Conservation (phyloP, 2,113 vertebrate genomes). For the Hassar affinis region DNA sequence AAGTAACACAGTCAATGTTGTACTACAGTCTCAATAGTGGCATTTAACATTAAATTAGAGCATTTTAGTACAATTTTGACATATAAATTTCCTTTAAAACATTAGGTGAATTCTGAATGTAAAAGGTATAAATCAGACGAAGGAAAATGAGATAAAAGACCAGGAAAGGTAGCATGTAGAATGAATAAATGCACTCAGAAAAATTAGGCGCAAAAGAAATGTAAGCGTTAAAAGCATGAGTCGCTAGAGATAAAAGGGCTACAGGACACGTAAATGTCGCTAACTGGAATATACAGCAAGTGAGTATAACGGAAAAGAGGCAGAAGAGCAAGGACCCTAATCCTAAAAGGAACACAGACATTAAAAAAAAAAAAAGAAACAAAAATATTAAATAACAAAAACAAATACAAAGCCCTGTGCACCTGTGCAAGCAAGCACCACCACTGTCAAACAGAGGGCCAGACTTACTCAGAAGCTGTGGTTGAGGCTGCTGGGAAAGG, state of each 20-base stretch:
- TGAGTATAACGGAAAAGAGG: slow-evolving; percentile 33
- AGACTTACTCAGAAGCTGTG: slow-evolving; percentile 99
- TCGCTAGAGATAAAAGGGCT: slow-evolving; percentile 2
- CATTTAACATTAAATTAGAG: neutral
- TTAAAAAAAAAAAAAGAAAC: neutral
- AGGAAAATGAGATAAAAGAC: neutral
- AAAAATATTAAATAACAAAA: slow-evolving; percentile 24
- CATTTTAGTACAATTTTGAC: slow-evolving; percentile 1
- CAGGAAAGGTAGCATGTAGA: neutral
- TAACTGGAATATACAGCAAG: slow-evolving; percentile 31
- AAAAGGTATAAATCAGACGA: slow-evolving; percentile 1
- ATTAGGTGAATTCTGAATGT: neutral
- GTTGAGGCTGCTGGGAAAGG: slow-evolving; percentile 98
- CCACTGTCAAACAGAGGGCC: slow-evolving; percentile 83
- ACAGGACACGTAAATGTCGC: slow-evolving; percentile 16
- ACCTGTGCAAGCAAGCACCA: slow-evolving; percentile 67
- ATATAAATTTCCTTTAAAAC: neutral
- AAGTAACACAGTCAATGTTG: neutral
- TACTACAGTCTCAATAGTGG: neutral
- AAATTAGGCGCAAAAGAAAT: slow-evolving; percentile 13
- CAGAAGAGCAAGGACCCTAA: slow-evolving; percentile 35
- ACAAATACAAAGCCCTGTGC: slow-evolving; percentile 49
- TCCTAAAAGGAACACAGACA: slow-evolving; percentile 26
- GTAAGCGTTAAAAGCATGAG: neutral
- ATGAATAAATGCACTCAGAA: neutral